Percentiles rank a stretch among this genome's conserved stretches.
These are phyloP conservation scores for Mythimna lalbum DNA, from an alignment of 2,888 invertebrate genomes.

Conservation along the genomic window DNA sequence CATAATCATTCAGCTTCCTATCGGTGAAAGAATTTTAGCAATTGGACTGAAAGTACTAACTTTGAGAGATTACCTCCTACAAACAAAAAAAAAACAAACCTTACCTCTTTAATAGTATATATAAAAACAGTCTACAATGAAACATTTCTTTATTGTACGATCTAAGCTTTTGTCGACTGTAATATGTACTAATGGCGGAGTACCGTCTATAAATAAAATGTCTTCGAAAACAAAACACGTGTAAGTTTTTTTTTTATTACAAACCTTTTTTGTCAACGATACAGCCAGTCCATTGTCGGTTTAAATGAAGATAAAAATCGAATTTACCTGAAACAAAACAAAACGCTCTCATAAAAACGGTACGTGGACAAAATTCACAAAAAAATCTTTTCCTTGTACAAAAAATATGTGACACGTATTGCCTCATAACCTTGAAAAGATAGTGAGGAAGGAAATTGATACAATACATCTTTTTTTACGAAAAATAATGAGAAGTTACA, in stretches of 20 bases:
- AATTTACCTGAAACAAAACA: constrained; percentile 46
- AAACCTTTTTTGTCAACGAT: constrained; percentile 26
- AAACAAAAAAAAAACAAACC: too few relatives aligned
- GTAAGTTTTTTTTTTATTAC: constrained; percentile 11
- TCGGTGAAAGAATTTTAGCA: too few relatives aligned
- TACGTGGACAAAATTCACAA: constrained; percentile 31
- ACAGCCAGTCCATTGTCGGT: constrained; percentile 16
- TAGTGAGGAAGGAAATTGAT: constrained; percentile 34
- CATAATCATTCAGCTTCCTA: too few relatives aligned
- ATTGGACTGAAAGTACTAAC: too few relatives aligned
- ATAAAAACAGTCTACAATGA: too few relatives aligned
- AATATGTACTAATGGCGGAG: not conserved
- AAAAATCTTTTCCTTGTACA: constrained; percentile 5
- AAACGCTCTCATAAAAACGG: constrained; percentile 21
- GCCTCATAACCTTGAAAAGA: constrained; percentile 37
- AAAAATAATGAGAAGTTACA: constrained; percentile 51
- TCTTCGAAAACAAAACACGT: not conserved
- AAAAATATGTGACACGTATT: constrained; percentile 36
- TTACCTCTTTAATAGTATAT: too few relatives aligned
- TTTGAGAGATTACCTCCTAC: too few relatives aligned
- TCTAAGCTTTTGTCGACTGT: not conserved
- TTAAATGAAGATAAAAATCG: constrained; percentile 28
- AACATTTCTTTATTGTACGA: not conserved
- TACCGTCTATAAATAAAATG: constrained; percentile 1
- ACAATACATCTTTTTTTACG: constrained; percentile 38